phyloP scores from a whole-genome alignment of 1,140 invertebrate genomes.

The Vanessa tameamea region DNA sequence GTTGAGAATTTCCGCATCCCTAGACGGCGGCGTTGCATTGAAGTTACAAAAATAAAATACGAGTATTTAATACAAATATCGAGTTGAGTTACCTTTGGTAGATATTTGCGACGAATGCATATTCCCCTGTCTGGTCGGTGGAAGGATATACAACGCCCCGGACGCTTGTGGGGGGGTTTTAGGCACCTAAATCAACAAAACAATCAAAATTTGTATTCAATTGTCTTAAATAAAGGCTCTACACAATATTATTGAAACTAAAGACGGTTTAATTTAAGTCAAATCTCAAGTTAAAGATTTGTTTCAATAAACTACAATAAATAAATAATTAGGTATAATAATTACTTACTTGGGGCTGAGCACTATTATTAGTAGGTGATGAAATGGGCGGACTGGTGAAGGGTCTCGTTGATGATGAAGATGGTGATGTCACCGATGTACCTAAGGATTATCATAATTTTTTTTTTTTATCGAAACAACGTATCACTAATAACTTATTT shows the following conservation, averaged over 20 bases:
- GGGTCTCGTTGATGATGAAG: constrained; percentile 58
- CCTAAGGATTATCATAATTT: constrained; percentile 13
- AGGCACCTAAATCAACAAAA: constrained; percentile 53
- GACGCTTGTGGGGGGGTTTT: constrained; percentile 53
- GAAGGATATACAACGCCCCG: constrained; percentile 57
- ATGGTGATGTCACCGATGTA: constrained; percentile 37
- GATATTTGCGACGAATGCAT: constrained; percentile 62
- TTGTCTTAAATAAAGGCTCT: too few species aligned
- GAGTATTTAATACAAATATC: too few species aligned
- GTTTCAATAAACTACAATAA: too few species aligned
- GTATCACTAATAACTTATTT: too few species aligned
- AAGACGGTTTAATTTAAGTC: too few species aligned
- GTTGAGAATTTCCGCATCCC: too few species aligned
- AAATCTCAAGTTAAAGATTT: too few species aligned
- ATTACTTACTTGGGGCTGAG: constrained; percentile 67
- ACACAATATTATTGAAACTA: too few species aligned
- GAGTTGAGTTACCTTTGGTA: constrained; percentile 54
- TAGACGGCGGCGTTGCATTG: too few species aligned
- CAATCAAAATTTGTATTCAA: not conserved
- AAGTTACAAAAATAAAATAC: too few species aligned
- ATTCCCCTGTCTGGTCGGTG: constrained; percentile 59
- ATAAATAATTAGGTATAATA: too few species aligned
- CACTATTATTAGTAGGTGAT: constrained; percentile 56
- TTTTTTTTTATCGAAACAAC: too few species aligned
- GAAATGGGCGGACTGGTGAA: constrained; percentile 63